A percentile compares a stretch with the other conserved stretches of the same genome.
These are phyloP conservation scores for Hypolimnas misippus DNA, from an alignment of 2,888 invertebrate genomes.

Conservation along the genomic window DNA sequence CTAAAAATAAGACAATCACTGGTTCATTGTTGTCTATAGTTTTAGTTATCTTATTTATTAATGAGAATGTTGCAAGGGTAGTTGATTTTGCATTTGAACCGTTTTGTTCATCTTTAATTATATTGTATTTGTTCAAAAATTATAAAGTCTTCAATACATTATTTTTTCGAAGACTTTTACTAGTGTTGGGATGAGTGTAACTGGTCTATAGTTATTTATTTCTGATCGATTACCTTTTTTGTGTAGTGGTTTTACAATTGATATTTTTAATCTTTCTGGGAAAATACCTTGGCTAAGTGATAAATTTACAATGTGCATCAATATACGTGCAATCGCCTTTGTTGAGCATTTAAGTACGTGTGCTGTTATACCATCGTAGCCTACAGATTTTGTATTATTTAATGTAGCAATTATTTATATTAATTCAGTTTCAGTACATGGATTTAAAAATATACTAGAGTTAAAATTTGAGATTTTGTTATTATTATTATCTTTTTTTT, in stretches of 20 bases:
- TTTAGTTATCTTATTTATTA: background rate
- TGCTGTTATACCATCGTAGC: constrained; percentile 1
- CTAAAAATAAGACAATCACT: too few species aligned
- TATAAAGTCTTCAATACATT: background rate
- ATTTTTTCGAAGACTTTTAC: background rate
- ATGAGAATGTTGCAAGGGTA: background rate
- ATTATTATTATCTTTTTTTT: too few species aligned
- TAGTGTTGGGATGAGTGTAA: background rate
- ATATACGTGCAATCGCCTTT: background rate
- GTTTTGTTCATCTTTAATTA: background rate
- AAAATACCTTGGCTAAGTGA: constrained; percentile 7
- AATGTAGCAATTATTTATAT: background rate
- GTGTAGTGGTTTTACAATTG: constrained; percentile 8
- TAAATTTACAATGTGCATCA: constrained; percentile 9
- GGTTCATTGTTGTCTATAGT: background rate
- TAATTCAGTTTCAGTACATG: background rate
- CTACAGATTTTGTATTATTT: constrained; percentile 5
- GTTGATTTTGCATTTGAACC: too few species aligned
- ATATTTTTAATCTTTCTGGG: constrained; percentile 3
- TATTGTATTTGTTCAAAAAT: background rate
- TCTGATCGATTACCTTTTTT: background rate
- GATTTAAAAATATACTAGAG: too few species aligned
- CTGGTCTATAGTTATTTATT: background rate
- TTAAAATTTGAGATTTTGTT: too few species aligned
- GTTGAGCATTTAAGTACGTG: background rate